These are phyloP conservation scores for Limnephilus marmoratus DNA, from an alignment of 2,888 invertebrate genomes.

Conservation along the genomic window DNA sequence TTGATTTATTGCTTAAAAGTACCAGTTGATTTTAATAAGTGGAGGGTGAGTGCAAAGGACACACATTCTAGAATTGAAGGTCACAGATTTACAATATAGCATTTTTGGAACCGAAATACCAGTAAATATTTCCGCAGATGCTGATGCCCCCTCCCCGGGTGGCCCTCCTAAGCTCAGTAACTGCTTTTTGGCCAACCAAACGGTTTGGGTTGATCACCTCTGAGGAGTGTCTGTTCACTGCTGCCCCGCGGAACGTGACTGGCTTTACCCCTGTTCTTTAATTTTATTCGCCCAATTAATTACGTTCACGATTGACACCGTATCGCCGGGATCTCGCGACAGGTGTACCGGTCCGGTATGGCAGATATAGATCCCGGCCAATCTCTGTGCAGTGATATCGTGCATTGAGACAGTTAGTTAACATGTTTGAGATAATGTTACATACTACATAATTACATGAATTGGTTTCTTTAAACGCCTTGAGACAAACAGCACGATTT, in stretches of 20 bases:
- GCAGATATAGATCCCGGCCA: background rate
- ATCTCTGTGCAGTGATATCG: slow-evolving; percentile 3
- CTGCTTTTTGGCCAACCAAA: too few relatives aligned
- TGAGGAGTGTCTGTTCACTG: background rate
- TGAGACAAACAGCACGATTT: background rate
- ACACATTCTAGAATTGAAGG: too few relatives aligned
- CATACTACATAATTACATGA: background rate
- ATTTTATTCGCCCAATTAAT: slow-evolving; percentile 63
- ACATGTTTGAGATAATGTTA: background rate
- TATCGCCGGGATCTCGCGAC: background rate
- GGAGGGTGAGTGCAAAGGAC: too few relatives aligned
- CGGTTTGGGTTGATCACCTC: too few relatives aligned
- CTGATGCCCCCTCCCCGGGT: too few relatives aligned
- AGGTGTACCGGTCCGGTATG: slow-evolving; percentile 29
- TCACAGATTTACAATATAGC: too few relatives aligned
- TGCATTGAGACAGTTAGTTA: slow-evolving; percentile 11
- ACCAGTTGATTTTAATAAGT: too few relatives aligned
- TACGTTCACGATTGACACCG: slow-evolving; percentile 58
- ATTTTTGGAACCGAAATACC: too few relatives aligned
- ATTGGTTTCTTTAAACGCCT: background rate
- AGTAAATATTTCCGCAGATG: too few relatives aligned
- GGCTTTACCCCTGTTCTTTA: slow-evolving; percentile 37
- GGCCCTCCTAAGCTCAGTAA: too few relatives aligned
- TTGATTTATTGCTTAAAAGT: too few relatives aligned
- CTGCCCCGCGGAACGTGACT: slow-evolving; percentile 35